Evolutionary conservation across 1,140 invertebrate genomes (phyloP), one percentile per base, ranked within the genome.

Genomic region (Diprion similis): DNA sequence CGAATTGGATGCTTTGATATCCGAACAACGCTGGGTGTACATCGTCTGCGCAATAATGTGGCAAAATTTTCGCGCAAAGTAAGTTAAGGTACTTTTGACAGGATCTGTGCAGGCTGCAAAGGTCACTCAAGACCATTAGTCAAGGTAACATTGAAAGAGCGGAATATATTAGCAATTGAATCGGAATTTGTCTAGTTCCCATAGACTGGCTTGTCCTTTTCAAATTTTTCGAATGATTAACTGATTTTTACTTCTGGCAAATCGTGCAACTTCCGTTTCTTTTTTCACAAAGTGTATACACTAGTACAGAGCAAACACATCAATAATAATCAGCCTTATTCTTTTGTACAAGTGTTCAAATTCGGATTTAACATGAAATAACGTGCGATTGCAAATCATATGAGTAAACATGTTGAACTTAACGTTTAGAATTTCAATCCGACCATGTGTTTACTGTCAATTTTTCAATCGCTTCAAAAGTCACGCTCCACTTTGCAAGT

Each of bases 121-220:
- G 24, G 24, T 37, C 51, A 59, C 51, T 59, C 4, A 59, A 59
- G 51, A 59, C 51, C 51, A 59, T 59, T 9, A 59, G 9, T 59
- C 51, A 59, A 59, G 51, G 11, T 59, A 17, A 59, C 51, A 17
- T 59, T 59, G 51, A 59, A 59, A 59, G 51, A 59, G 11, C 51
- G 11, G 51, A 59, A 59, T 59, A 59, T 59, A 59, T 59, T 59
- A 59, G 51, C 51, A 59, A 59, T 59, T 59, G 51, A 59, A 59
- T 59, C n/a, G 51, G 51, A 59, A 59, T 59, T 59, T 59, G 51
- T 59, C 51, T 17, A 59, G 6, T 59, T 59, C 9, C 51, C n/a
- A 59, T 59, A 17, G 51, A 59, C 51, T 59, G 51, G 11, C 51
- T 59, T 59, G 7, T 37, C n/a, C 51, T 59, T 59, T 59, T 59